These are phyloP conservation scores for Gyrodactylus bullatarudis DNA, from an alignment of 1,140 invertebrate genomes.

Conservation along the genomic window DNA sequence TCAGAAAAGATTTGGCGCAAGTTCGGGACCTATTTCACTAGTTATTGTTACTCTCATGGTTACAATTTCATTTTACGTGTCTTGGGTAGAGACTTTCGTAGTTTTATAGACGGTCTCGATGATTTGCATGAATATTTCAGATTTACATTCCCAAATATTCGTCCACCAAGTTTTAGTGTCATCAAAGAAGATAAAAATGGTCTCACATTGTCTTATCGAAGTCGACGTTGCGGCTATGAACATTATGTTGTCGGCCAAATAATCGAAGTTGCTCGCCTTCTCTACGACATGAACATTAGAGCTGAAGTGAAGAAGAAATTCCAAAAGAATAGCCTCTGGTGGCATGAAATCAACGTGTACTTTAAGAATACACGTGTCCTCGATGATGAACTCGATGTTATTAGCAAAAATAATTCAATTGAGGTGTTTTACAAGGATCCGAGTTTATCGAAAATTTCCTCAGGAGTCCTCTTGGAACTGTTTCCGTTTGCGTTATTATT, in stretches of 20 bases:
- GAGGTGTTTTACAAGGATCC: no score
- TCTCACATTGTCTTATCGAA: slow-evolving; percentile 42
- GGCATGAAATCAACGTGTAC: slow-evolving; percentile 29
- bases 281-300: slow-evolving; percentile 55
- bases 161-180: slow-evolving; percentile 62
- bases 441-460: no score
- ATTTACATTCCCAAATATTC: slow-evolving; percentile 50
- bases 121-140: slow-evolving; percentile 51
- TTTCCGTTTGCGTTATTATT: no score
- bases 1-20: slow-evolving; percentile 6
- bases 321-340: slow-evolving; percentile 41
- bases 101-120: slow-evolving; percentile 63
- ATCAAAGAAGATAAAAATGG: slow-evolving; percentile 51
- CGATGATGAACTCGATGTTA: not conserved
- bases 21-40: slow-evolving; percentile 9
- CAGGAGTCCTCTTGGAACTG: no score
- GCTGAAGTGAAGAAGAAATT: slow-evolving; percentile 57
- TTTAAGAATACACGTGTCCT: not conserved
- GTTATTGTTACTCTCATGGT: slow-evolving; percentile 10
- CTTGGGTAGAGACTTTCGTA: slow-evolving; percentile 49
- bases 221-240: slow-evolving; percentile 51
- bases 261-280: slow-evolving; percentile 34
- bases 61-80: slow-evolving; percentile 35
- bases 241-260: slow-evolving; percentile 82
- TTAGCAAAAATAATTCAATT: no score